Percentiles rank a stretch among this genome's conserved stretches.
These are phyloP conservation scores for Nomada goodeniana DNA, from an alignment of 2,888 invertebrate species.

Conservation along the genomic window DNA sequence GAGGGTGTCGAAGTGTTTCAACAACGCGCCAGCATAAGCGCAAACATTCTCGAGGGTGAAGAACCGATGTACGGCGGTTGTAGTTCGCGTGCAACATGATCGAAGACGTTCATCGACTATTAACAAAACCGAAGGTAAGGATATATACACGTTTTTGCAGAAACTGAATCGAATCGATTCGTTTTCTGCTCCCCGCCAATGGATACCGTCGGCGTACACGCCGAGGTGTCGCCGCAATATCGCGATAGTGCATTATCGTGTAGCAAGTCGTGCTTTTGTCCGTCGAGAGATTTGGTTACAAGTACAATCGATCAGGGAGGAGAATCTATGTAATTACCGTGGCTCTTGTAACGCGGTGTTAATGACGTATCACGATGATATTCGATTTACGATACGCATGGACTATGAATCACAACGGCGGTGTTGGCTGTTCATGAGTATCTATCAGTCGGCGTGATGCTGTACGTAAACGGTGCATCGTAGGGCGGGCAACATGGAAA, in stretches of 20 bases:
- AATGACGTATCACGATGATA: conserved; percentile 60
- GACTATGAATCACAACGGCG: conserved; percentile 31
- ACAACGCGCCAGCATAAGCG: conserved; percentile 25
- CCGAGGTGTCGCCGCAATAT: not conserved
- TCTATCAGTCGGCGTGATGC: conserved; percentile 19
- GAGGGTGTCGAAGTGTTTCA: conserved; percentile 42
- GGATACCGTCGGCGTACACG: not conserved
- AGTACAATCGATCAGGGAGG: conserved; percentile 56
- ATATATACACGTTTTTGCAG: conserved; percentile 7
- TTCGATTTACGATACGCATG: conserved; percentile 43
- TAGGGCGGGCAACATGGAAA: not conserved
- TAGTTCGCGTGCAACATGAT: not conserved
- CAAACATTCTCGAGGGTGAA: conserved; percentile 29
- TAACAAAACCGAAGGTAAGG: not conserved
- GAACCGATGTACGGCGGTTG: not conserved
- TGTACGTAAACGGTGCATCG: conserved; percentile 18
- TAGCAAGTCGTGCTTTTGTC: conserved; percentile 56
- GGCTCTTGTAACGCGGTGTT: conserved; percentile 52
- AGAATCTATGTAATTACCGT: conserved; percentile 59
- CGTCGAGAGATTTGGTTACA: conserved; percentile 59
- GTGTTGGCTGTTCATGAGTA: conserved; percentile 3
- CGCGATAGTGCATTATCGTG: conserved; percentile 62
- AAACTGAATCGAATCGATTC: conserved; percentile 51
- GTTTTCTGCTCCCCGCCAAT: too few species aligned
- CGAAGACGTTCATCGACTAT: not conserved